Base-by-base conservation (phyloP, 2,113 vertebrate genomes). In the Stigmatopora argus region DNA sequence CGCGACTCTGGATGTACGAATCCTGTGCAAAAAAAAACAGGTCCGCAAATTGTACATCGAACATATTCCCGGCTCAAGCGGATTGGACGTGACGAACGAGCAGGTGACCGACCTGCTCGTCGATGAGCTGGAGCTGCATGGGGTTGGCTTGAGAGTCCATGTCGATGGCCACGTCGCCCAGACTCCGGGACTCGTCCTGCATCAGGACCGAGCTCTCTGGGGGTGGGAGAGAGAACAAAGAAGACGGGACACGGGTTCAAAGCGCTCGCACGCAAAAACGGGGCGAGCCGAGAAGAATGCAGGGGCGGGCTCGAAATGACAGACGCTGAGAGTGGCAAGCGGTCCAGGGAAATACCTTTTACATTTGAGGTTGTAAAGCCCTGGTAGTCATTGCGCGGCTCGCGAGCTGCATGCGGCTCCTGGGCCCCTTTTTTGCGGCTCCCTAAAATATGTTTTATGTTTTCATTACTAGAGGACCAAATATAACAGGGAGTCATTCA, bases 1-100 rank as follows among this genome's bases (percentile, higher is more conserved):
- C 90, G 5, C 94, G 91, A 79, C 93, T 96, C 88, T 96, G 94
- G 78, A 96, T 96, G 75, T 96, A 96, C 0, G 94, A 93, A 77
- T 96, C 94, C 94, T 96, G 73, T 65, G 47, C 0, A 47, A 56
- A 34, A 10, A 62, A 41, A 41, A 8, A 31, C 26, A 31, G 6
- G 38, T 41, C 38, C 6, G 7, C 38, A 41, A 7, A 41, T 41
- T 41, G 38, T 41, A 41, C 2, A 41, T 41, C 7, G 9, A 49
- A 48, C 47, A 48, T 48, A 4, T 48, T 48, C 46, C 47, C 14
- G 17, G 17, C 13, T 18, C 13, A 41, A 41, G 4, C 9, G 38
- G 38, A 41, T 41, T 41, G 38, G 38, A 41, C 9, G 38, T 4
- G 9, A 4, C 38, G 38, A 41, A 41, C 7, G 21, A 6, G 52